Base-by-base conservation (phyloP, 2,113 vertebrate genomes). In the Sorex araneus region DNA sequence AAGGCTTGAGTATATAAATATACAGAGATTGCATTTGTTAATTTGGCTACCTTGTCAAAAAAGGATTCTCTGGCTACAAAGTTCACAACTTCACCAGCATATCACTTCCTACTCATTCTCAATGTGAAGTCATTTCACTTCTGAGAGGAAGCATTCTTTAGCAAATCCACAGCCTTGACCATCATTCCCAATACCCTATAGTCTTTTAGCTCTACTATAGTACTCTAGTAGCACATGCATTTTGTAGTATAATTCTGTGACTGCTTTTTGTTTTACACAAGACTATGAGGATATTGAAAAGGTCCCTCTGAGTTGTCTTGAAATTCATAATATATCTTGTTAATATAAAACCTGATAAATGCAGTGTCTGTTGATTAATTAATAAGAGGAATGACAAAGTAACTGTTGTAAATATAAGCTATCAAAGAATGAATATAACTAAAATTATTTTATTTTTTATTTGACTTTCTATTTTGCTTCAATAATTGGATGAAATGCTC, bases 401-500 rank as follows among this genome's bases (percentile, higher is more conserved):
- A 45, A 63, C 19, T 83, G 12, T 60, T 19, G 57, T 23, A 73
- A 79, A 57, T 74, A n/a, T 43, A 40, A 40, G 3, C 63, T 21
- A 67, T 6, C 7, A 66, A 18, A 10, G 57, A 70, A 21, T 57
- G 87, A 57, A 71, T 66, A 18, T 74, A 94, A 83, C 23, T 84
- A 18, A 21, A 45, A 77, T 64, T 32, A 70, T 15, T 27, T 80
- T 19, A 60, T 23, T 70, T 40, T 36, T 63, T 15, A 1, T 57
- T 34, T 63, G 1, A 1, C 28, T 89, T 84, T 79, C 12, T 82
- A 75, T 82, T 90, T 94, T 89, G 60, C 64, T 7, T 76, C 45
- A 76, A 77, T 74, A 79, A 91, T 91, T 86, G 82, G 19, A 89
- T 47, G 90, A 88, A 73, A 92, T 83, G 6, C 50, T 87, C 83